Conservation (phyloP, 2,797 vertebrate genomes). For the Remorina albescens region DNA sequence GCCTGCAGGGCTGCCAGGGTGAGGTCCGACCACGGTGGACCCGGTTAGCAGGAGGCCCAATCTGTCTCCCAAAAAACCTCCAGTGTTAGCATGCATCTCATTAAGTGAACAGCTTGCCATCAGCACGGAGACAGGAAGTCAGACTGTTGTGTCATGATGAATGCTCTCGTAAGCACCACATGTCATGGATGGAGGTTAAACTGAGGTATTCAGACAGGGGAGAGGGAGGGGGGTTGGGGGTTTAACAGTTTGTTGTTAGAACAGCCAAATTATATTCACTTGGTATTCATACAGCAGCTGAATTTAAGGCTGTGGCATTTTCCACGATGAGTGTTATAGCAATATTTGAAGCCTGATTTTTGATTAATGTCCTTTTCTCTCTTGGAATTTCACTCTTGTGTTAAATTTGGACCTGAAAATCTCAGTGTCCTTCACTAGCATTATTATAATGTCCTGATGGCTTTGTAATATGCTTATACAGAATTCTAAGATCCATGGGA, state of each 20-base stretch:
- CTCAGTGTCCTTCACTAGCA: slow-evolving; percentile 8
- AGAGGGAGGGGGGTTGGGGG: background rate
- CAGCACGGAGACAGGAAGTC: slow-evolving; percentile 83
- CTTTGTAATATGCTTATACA: slow-evolving; percentile 11
- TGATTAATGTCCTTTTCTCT: no score
- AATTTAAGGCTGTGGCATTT: no score
- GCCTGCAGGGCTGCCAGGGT: slow-evolving; percentile 77
- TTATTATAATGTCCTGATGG: slow-evolving; percentile 8
- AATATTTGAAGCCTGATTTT: no score
- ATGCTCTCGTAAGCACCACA: slow-evolving; percentile 78
- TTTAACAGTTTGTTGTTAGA: background rate
- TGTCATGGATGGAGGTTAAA: slow-evolving; percentile 75
- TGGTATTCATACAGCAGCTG: background rate
- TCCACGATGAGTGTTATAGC: no score
- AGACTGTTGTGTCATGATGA: slow-evolving; percentile 85
- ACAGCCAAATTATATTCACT: background rate
- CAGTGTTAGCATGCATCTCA: slow-evolving; percentile 82
- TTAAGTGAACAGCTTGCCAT: slow-evolving; percentile 86
- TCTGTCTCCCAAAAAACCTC: slow-evolving; percentile 77
- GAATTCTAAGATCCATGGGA: background rate
- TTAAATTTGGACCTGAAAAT: slow-evolving; percentile 1
- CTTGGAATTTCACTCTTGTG: no score
- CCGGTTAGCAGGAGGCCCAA: slow-evolving; percentile 81
- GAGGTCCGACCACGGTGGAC: slow-evolving; percentile 70
- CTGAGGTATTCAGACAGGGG: slow-evolving; percentile 53